Conservation (phyloP, 2,113 vertebrate genomes). For the Castor canadensis region DNA sequence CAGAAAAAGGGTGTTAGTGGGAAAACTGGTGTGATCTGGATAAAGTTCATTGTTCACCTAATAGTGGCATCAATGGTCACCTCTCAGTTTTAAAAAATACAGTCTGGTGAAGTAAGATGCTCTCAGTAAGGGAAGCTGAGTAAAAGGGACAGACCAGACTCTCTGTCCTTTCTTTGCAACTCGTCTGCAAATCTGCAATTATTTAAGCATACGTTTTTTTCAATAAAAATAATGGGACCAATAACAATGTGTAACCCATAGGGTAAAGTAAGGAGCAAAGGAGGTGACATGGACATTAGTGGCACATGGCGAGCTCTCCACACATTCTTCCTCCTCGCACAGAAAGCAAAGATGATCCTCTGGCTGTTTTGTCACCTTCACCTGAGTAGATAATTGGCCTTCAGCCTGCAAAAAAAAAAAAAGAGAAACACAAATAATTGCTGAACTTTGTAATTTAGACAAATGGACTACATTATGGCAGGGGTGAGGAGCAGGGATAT, state of each 20-base stretch:
- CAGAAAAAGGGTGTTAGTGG: not conserved
- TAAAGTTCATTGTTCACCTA: not conserved
- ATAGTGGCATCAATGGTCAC: not conserved
- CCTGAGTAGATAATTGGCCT: slow-evolving; percentile 24
- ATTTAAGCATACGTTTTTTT: not conserved
- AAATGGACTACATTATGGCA: slow-evolving; percentile 78
- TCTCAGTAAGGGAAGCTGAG: too few relatives aligned
- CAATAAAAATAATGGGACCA: not conserved
- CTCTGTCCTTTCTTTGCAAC: not conserved
- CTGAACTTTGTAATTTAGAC: slow-evolving; percentile 79
- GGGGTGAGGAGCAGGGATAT: slow-evolving; percentile 43
- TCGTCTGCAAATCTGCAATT: not conserved
- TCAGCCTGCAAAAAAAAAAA: slow-evolving; percentile 58
- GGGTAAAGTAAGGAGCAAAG: not conserved
- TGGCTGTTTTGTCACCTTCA: slow-evolving; percentile 16
- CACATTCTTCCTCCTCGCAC: slow-evolving; percentile 28
- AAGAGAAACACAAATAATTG: slow-evolving; percentile 58
- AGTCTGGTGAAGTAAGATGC: not conserved
- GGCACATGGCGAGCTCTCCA: fast-evolving
- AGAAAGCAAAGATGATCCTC: not conserved
- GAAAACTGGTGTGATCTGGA: not conserved
- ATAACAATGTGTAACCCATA: fast-evolving
- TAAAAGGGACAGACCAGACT: fast-evolving
- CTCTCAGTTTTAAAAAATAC: not conserved
- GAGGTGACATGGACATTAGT: fast-evolving